Evolutionary conservation across 2,113 vertebrate genomes (phyloP), one percentile per base, ranked within the genome.

Genomic region (Hymenochirus boettgeri): DNA sequence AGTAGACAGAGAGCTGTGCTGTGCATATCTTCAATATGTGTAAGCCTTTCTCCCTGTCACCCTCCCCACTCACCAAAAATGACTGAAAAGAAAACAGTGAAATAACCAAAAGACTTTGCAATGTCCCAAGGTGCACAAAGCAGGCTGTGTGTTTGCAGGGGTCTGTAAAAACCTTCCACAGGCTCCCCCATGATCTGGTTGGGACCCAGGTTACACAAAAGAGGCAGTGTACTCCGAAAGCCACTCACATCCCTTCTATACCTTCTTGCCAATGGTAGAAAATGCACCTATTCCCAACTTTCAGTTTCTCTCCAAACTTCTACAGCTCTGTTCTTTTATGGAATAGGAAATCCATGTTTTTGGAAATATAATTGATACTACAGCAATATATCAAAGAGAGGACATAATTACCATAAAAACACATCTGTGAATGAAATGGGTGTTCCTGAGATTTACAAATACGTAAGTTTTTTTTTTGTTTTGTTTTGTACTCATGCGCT

Each of bases 171-270:
- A 56, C 59, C 18, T 61, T 23, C 24, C 18, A 59, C 55, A 24
- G 3, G 18, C 6, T 67, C 64, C 54, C 56, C 46, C 22, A 55
- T 45, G 55, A 39, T 29, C 45, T n/a, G 50, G 10, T 46, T 9
- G 47, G 48, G 64, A 59, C 26, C 56, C 46, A 39, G 24, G 47
- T 59, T 45, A 59, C 24, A 67, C 56, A 67, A 67, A 67, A 56
- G 55, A 52, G n/a, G 64, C 46, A 52, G 56, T 67, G 56, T 67
- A 47, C 47, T 59, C 64, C 10, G 17, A 39, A 56, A 37, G n/a
- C 21, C 13, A 39, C 58, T 26, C 21, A 57, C 29, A 56, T 54
- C 51, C 21, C 50, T 61, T 62, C 58, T 51, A 56, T 52, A 59
- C 46, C 57, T 66, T 58, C 54, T 18, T 58, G 45, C n/a, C n/a